A percentile compares a stretch with the other conserved stretches of the same genome.
Conservation (phyloP, 2,888 invertebrate genomes). For the Ochropleura plecta region DNA sequence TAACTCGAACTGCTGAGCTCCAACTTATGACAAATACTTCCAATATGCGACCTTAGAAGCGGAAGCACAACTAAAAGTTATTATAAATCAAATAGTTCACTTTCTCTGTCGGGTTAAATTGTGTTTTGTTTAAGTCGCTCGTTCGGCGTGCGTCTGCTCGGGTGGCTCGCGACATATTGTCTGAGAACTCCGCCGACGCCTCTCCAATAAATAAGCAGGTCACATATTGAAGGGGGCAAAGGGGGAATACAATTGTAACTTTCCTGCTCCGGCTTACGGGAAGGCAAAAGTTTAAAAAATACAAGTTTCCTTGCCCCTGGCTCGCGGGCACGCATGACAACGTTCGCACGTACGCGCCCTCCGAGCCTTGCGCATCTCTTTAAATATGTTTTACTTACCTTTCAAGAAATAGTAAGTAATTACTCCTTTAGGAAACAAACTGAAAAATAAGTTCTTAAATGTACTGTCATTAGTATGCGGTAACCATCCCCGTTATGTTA, state of each 20-base stretch:
- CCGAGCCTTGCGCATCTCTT: slow-evolving; percentile 55
- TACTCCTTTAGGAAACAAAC: slow-evolving; percentile 35
- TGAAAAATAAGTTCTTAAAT: slow-evolving; percentile 60
- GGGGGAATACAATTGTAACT: slow-evolving; percentile 90
- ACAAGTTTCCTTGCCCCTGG: slow-evolving; percentile 84
- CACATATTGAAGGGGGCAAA: slow-evolving; percentile 90
- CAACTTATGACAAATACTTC: slow-evolving; percentile 60
- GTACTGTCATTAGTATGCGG: slow-evolving; percentile 79
- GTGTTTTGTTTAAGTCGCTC: slow-evolving; percentile 85
- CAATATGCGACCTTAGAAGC: slow-evolving; percentile 45
- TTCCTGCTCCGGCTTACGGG: slow-evolving; percentile 85
- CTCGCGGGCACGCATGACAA: slow-evolving; percentile 75
- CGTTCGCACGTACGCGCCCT: slow-evolving; percentile 77
- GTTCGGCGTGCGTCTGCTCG: slow-evolving; percentile 81
- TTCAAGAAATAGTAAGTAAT: slow-evolving; percentile 48
- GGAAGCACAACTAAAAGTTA: slow-evolving; percentile 72
- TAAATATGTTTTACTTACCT: slow-evolving; percentile 49
- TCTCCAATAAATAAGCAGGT: slow-evolving; percentile 90
- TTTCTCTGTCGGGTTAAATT: slow-evolving; percentile 82
- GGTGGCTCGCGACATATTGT: slow-evolving; percentile 89
- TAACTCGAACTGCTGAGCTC: slow-evolving; percentile 32
- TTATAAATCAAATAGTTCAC: slow-evolving; percentile 85
- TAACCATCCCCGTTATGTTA: slow-evolving; percentile 77
- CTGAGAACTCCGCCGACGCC: slow-evolving; percentile 88
- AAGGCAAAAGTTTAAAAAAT: slow-evolving; percentile 90